Conservation (phyloP, 2,113 vertebrate species). For the Brachyhypopomus gauderio region DNA sequence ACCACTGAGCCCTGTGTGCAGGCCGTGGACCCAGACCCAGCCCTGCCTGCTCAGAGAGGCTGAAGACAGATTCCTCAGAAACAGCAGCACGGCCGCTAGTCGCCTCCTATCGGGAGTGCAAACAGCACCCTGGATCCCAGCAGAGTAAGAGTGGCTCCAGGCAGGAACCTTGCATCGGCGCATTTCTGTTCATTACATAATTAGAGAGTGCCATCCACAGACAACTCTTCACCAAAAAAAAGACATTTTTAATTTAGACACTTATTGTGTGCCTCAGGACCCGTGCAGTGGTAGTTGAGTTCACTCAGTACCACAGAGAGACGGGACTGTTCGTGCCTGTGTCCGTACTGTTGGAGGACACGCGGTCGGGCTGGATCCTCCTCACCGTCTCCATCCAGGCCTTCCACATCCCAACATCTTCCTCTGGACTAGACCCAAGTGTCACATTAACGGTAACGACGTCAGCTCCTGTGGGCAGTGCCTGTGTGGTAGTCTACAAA, state of each 20-base stretch:
- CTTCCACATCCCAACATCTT: constrained; percentile 63
- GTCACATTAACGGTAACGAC: constrained; percentile 65
- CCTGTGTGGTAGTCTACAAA: too few relatives aligned
- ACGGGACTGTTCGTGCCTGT: constrained; percentile 70
- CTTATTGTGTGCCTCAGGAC: constrained; percentile 57
- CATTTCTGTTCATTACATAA: too few relatives aligned
- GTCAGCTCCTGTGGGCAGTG: neutral
- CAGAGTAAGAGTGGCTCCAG: constrained; percentile 61
- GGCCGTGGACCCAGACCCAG: constrained; percentile 1
- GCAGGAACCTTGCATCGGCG: neutral
- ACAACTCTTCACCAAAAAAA: too few relatives aligned
- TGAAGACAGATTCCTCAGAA: constrained; percentile 61
- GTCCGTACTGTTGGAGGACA: constrained; percentile 64
- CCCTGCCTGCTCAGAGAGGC: constrained; percentile 23
- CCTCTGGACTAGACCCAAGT: constrained; percentile 64
- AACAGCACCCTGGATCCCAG: constrained; percentile 54
- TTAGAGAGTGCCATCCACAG: too few relatives aligned
- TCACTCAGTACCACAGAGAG: constrained; percentile 75
- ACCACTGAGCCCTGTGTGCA: neutral
- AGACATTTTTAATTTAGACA: neutral
- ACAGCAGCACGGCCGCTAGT: constrained; percentile 55
- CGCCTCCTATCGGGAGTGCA: constrained; percentile 59
- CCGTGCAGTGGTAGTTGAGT: constrained; percentile 68
- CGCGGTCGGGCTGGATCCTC: constrained; percentile 33
- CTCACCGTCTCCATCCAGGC: constrained; percentile 66